Evolutionary conservation across 2,113 vertebrate species (phyloP).

Genomic region (Pachypanchax playfairii): DNA sequence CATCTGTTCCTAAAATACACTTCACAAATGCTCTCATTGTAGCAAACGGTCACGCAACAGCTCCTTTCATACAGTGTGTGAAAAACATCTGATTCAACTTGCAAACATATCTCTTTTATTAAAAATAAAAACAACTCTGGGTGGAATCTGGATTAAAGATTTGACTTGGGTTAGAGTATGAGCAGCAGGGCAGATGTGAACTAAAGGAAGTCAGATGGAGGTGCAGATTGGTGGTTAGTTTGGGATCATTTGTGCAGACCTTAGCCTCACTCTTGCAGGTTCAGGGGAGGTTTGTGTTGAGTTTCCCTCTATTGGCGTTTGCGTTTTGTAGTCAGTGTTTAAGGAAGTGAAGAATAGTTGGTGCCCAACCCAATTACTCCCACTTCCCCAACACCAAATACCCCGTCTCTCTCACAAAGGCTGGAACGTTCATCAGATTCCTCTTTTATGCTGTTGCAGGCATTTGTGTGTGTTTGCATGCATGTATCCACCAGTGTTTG

Average conservation of each 20-base stretch:
- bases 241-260: constrained; percentile 37
- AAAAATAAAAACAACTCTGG: constrained; percentile 14
- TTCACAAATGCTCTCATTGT: constrained; percentile 17
- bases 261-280: constrained; percentile 34
- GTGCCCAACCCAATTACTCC: constrained; percentile 54
- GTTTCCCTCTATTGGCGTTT: constrained; percentile 63
- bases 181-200: constrained; percentile 11
- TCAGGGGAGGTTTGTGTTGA: constrained; percentile 50
- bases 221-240: constrained; percentile 7
- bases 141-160: no score
- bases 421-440: constrained; percentile 39
- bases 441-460: constrained; percentile 45
- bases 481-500: constrained; percentile 52
- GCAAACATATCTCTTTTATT: constrained; percentile 18
- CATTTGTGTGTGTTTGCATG: constrained; percentile 5
- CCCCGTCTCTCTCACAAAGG: constrained; percentile 38
- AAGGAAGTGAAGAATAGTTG: constrained; percentile 65
- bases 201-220: neutral
- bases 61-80: constrained; percentile 30
- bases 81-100: constrained; percentile 26
- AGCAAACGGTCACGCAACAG: constrained; percentile 26
- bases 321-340: constrained; percentile 32
- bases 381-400: constrained; percentile 63
- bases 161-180: no score
- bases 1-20: constrained; percentile 51